Evolutionary conservation across 2,113 vertebrate species (phyloP), one percentile per base, ranked within the genome.

Genomic region (Neotoma lepida): DNA sequence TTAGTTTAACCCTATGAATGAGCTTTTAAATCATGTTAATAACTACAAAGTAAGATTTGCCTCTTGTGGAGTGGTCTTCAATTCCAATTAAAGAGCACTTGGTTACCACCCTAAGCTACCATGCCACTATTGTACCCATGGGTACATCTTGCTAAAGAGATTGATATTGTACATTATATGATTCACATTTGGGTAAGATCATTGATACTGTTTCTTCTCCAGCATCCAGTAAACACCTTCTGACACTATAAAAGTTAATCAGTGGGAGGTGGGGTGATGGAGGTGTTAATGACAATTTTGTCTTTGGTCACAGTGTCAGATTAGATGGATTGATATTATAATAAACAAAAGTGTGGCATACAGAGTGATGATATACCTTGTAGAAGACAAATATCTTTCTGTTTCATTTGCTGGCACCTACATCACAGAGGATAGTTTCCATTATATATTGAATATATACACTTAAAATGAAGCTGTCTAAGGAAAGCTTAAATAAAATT

Each of bases 371-470:
- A 64, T 81, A 9, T 58, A 39, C 73, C 2, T 64, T 88, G 6
- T 17, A 49, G 46, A 66, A 54, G 18, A 70, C 41, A 49, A 24
- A 17, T n/a, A 41, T 0, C 49, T 80, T 78, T 89, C 18, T n/a
- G 9, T 64, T 86, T 73, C 10, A 56, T 56, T 66, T 90, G 15
- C 3, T 87, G 2, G 18, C 30, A 46, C 77, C 28, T 35, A 12
- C 0, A 18, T 8, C 10, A 44, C 12, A 4, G 71, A 68, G 17
- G 70, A 51, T 1, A 28, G 4, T 15, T 17, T 0, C 30, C 51
- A 4, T 33, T 58, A 2, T 5, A 84, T 35, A 54, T 4, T 86
- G 46, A 77, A 9, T 9, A 14, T 74, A 64, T 41, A 0, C 14
- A 66, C 1, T 28, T 63, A 28, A 90, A 71, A 66, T 39, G 30